Conservation (phyloP, 2,888 invertebrate species). For the Biston betularia region DNA sequence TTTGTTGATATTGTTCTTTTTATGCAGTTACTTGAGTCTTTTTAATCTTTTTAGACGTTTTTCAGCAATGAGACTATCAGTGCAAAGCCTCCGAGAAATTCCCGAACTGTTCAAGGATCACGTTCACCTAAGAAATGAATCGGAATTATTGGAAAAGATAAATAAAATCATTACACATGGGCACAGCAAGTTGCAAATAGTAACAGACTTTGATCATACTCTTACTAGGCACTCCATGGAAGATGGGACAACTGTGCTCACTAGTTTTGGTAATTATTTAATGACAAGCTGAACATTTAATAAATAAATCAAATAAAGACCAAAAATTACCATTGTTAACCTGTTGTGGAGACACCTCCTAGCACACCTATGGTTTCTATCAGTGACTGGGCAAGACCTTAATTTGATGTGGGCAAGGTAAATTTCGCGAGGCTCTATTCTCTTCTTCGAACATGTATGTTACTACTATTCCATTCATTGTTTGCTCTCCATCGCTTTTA, state of each 20-base stretch:
- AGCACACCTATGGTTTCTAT: no score
- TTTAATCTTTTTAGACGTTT: constrained; percentile 9
- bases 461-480: no score
- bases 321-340: not conserved
- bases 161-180: constrained; percentile 76
- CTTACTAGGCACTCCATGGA: constrained; percentile 92
- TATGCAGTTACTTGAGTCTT: not conserved
- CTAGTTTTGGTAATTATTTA: constrained; percentile 90
- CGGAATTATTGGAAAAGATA: constrained; percentile 69
- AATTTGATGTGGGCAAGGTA: no score
- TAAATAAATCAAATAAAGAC: no score
- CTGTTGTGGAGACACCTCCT: no score
- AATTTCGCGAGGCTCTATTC: no score
- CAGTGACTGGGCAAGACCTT: no score
- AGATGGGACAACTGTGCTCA: constrained; percentile 89
- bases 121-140: constrained; percentile 65
- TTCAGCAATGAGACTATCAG: constrained; percentile 61
- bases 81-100: constrained; percentile 64
- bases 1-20: not conserved
- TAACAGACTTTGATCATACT: constrained; percentile 96
- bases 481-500: no score
- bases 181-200: constrained; percentile 90
- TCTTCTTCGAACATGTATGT: no score
- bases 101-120: constrained; percentile 66
- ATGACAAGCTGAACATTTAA: not conserved